These are phyloP conservation scores for Notocelia uddmanniana DNA, from an alignment of 2,888 invertebrate species.

Conservation along the genomic window DNA sequence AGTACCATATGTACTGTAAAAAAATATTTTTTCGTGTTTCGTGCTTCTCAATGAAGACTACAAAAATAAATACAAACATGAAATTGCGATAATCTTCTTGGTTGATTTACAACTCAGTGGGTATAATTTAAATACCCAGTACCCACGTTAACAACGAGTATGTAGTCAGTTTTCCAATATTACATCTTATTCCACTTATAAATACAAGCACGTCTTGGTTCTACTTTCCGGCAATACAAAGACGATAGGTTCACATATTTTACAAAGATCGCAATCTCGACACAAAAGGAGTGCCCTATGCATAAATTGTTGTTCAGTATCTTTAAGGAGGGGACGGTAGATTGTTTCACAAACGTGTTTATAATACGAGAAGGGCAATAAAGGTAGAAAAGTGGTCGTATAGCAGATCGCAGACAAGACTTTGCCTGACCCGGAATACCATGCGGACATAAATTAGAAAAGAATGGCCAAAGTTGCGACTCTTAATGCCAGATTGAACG, in stretches of 20 bases:
- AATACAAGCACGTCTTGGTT: neutral
- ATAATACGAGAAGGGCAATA: slow-evolving; percentile 35
- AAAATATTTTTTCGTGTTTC: no score
- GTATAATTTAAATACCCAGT: no score
- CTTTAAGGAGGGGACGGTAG: slow-evolving; percentile 3
- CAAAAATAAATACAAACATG: no score
- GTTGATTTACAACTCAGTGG: no score
- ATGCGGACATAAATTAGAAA: slow-evolving; percentile 72
- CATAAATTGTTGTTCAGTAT: slow-evolving; percentile 20
- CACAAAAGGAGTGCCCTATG: slow-evolving; percentile 17
- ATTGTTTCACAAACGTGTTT: slow-evolving; percentile 20
- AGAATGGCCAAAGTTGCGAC: slow-evolving; percentile 78
- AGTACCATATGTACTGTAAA: no score
- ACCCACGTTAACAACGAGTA: no score
- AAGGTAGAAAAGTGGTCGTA: slow-evolving; percentile 35
- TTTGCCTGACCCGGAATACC: slow-evolving; percentile 52
- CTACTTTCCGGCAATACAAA: slow-evolving; percentile 22
- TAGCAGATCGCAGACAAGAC: slow-evolving; percentile 48
- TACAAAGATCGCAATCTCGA: slow-evolving; percentile 31
- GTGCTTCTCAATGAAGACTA: no score
- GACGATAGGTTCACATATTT: slow-evolving; percentile 22
- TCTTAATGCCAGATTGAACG: slow-evolving; percentile 76
- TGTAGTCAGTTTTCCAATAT: neutral
- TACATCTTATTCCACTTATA: neutral
- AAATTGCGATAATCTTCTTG: no score